phyloP scores from a whole-genome alignment of 1,140 invertebrate genomes.

The Nasonia longicornis region DNA sequence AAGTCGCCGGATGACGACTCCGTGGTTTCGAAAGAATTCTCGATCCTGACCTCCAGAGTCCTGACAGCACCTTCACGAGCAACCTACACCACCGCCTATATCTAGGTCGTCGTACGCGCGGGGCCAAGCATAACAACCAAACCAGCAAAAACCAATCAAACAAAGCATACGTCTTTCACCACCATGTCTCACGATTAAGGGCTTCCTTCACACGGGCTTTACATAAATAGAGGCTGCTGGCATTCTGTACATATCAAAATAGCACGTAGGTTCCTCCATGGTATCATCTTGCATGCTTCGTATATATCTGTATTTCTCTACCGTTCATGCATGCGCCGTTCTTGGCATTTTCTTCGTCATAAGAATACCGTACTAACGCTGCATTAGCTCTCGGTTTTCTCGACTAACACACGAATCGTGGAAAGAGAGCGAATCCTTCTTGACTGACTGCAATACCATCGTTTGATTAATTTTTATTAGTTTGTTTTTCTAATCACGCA shows the following conservation, averaged over 20 bases:
- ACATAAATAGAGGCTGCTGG: slow-evolving; percentile 54
- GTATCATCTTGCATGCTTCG: slow-evolving; percentile 53
- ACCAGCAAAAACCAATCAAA: slow-evolving; percentile 37
- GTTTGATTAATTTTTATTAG: too few species aligned
- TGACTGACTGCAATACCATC: background rate
- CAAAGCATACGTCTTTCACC: slow-evolving; percentile 49
- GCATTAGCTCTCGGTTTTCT: background rate
- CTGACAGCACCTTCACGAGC: slow-evolving; percentile 63
- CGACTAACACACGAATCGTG: background rate
- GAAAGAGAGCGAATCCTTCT: slow-evolving; percentile 38
- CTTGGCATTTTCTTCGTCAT: background rate
- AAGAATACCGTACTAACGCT: slow-evolving; percentile 14
- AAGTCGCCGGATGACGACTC: slow-evolving; percentile 49
- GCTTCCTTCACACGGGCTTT: slow-evolving; percentile 56
- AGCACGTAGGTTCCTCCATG: slow-evolving; percentile 60
- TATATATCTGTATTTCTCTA: background rate
- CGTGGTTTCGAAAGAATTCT: slow-evolving; percentile 57
- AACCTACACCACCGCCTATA: slow-evolving; percentile 67
- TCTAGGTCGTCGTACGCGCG: slow-evolving; percentile 54
- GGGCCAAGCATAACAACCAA: slow-evolving; percentile 34
- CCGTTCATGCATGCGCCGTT: background rate
- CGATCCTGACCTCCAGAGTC: slow-evolving; percentile 64
- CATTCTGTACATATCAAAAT: slow-evolving; percentile 59
- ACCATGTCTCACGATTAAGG: slow-evolving; percentile 52
- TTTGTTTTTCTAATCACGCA: too few species aligned